A percentile compares a stretch with the other conserved stretches of the same genome.
These are phyloP conservation scores for Carpatolechia fugitivella DNA, from an alignment of 2,888 invertebrate species.

Conservation along the genomic window DNA sequence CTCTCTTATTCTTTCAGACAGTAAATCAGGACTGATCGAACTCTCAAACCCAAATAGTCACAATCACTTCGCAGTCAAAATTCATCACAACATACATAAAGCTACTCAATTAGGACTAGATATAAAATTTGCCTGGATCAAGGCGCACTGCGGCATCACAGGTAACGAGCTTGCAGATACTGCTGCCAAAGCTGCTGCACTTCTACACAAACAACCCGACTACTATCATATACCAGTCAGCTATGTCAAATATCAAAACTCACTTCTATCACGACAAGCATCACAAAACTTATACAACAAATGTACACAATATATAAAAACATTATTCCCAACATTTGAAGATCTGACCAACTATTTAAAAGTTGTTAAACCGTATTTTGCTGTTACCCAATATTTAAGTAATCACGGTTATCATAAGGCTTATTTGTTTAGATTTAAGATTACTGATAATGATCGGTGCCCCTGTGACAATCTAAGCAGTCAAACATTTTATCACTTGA, in stretches of 20 bases:
- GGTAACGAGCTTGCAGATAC: slow-evolving; percentile 22
- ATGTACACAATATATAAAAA: slow-evolving; percentile 8
- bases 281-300: neutral
- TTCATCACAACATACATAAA: neutral
- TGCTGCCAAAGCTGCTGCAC: slow-evolving; percentile 14
- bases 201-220: neutral
- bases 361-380: slow-evolving; percentile 5
- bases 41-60: neutral
- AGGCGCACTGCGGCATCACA: slow-evolving; percentile 5
- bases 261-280: neutral
- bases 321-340: neutral
- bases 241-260: slow-evolving; percentile 7
- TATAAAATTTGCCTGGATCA: neutral
- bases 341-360: neutral
- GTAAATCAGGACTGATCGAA: neutral
- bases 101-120: neutral
- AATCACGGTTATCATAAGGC: slow-evolving; percentile 19
- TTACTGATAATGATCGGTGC: slow-evolving; percentile 8
- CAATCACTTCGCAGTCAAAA: neutral
- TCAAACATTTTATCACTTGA: slow-evolving; percentile 13
- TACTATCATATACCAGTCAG: slow-evolving; percentile 14
- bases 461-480: slow-evolving; percentile 11
- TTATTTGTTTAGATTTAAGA: slow-evolving; percentile 17
- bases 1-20: too few relatives aligned
- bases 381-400: slow-evolving; percentile 12